Base-by-base conservation (phyloP, 2,888 invertebrate species). In the Drosophila meridiana region DNA sequence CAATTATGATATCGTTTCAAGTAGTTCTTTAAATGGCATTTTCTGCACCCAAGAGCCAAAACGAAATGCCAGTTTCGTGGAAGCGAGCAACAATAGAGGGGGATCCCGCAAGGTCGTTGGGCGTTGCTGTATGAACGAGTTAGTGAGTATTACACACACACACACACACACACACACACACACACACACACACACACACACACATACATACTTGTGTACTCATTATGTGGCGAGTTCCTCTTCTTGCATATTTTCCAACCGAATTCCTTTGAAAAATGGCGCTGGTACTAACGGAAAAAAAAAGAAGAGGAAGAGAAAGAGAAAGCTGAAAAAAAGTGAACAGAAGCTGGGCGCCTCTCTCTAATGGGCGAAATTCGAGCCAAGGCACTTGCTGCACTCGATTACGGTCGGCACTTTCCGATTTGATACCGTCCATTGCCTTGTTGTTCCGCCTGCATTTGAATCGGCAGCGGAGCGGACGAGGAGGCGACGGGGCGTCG, bases 1-100 rank as follows among this genome's bases (percentile, higher is more conserved):
- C 85, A 85, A 85, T 85, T 88, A 85, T 83, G 88, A 73, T 76
- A 83, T 78, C 66, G 82, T 85, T 82, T 80, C 69, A 82, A 83
- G 76, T 86, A 76, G 83, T 88, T 78, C 40, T 56, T 68, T 68
- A 72, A 78, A 78, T 68, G 72, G 48, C 62, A 68, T 65, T 78
- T 78, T 75, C 69, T 73, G 52, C 45, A 34, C 50, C 50, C n/a
- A 42, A 48, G 53, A 34, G 72, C 55, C 40, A 55, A 9, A 28
- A 14, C 28, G 40, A 40, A 63, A 57, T 45, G 57, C 57, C 60
- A 62, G 55, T 38, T 36, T 13, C 32, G 42, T 20, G 36, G 53
- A 7, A 26, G 13, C 53, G 13, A 14, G 26, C 42, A 64, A 67
- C 58, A 74, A 52, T 48, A 8, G 8, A 50, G 57, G 9, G 38